A percentile compares a stretch with the other conserved stretches of the same genome.
phyloP scores from a whole-genome alignment of 1,140 invertebrate species.

The Maniola jurtina region DNA sequence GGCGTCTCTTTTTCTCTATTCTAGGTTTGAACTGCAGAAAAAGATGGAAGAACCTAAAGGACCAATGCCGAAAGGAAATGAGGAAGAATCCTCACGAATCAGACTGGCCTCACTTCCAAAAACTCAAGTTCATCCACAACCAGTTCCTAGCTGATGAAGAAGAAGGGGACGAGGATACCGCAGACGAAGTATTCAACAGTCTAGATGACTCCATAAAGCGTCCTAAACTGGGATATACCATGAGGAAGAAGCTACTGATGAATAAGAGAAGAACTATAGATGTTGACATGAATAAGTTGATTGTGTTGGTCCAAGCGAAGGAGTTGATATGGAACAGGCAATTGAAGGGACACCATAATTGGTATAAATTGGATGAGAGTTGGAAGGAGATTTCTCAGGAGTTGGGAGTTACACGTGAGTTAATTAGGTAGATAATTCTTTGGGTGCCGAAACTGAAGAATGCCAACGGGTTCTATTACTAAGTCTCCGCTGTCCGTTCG shows the following conservation, averaged over 20 bases:
- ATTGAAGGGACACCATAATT: conserved; percentile 70
- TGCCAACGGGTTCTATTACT: too few relatives aligned
- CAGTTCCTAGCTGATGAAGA: conserved; percentile 69
- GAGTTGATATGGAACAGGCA: conserved; percentile 72
- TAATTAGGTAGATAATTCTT: too few relatives aligned
- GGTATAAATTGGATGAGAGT: conserved; percentile 70
- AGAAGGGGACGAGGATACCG: conserved; percentile 61
- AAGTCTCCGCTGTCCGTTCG: too few relatives aligned
- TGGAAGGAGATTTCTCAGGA: conserved; percentile 71
- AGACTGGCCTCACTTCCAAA: conserved; percentile 70
- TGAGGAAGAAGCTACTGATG: conserved; percentile 70
- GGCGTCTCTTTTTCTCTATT: conserved; percentile 29
- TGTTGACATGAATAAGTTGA: conserved; percentile 69
- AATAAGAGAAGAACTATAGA: conserved; percentile 68
- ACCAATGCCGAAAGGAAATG: conserved; percentile 73
- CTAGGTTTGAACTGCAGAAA: conserved; percentile 70
- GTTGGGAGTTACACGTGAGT: conserved; percentile 68
- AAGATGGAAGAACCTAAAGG: conserved; percentile 74
- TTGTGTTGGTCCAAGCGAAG: conserved; percentile 57
- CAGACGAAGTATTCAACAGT: conserved; percentile 62
- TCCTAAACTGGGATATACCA: conserved; percentile 65
- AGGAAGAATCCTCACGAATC: conserved; percentile 63
- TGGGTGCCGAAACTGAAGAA: too few relatives aligned
- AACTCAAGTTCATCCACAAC: conserved; percentile 66
- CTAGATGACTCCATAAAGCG: conserved; percentile 67